A percentile compares a stretch with the other conserved stretches of the same genome.
phyloP scores from a whole-genome alignment of 2,797 vertebrate species.

The Acipenser transmontanus region DNA sequence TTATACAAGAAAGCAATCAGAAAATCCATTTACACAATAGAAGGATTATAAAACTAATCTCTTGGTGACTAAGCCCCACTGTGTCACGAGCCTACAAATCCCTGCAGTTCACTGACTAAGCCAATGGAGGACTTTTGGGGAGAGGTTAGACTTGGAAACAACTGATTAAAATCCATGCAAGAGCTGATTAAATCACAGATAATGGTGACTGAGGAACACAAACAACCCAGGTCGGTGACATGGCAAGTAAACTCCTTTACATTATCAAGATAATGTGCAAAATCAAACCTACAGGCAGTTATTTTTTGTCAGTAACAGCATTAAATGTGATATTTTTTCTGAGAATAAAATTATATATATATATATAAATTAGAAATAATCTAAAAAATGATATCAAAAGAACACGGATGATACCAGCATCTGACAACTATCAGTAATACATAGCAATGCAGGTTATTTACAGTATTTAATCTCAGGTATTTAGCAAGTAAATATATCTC shows the following conservation, averaged over 20 bases:
- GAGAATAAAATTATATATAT: not conserved
- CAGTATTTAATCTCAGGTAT: too few species aligned
- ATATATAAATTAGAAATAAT: not conserved
- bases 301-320: not conserved
- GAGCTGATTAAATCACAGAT: slow-evolving; percentile 15
- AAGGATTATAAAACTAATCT: slow-evolving; percentile 22
- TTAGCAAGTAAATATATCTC: too few species aligned
- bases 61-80: slow-evolving; percentile 20
- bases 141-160: not conserved
- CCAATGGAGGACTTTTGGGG: slow-evolving; percentile 15
- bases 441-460: too few species aligned
- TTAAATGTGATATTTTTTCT: not conserved
- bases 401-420: too few species aligned
- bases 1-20: slow-evolving; percentile 4
- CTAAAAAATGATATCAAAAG: too few species aligned
- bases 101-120: slow-evolving; percentile 17
- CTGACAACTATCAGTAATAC: too few species aligned
- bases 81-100: slow-evolving; percentile 16
- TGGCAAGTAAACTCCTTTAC: not conserved
- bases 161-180: slow-evolving; percentile 10
- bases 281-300: too few species aligned
- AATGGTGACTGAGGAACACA: slow-evolving; percentile 3
- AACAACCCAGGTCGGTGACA: not conserved
- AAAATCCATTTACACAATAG: slow-evolving; percentile 21
- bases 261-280: too few species aligned